Conservation (phyloP, 2,888 invertebrate species). For the Calameuta idolon region DNA sequence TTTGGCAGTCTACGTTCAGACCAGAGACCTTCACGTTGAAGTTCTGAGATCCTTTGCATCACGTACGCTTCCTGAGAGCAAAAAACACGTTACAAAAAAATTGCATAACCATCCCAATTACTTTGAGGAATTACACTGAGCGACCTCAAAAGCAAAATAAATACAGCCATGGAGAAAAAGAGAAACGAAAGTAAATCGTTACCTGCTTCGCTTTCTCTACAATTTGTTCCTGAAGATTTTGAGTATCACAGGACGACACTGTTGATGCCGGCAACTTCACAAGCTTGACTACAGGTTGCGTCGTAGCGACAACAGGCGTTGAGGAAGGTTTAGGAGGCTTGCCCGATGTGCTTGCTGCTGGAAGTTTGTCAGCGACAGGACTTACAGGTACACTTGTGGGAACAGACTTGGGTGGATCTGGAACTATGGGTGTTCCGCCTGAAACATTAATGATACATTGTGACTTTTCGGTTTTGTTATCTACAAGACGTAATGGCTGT, state of each 20-base stretch:
- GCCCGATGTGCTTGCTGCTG: slow-evolving; percentile 36
- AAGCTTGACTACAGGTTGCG: slow-evolving; percentile 61
- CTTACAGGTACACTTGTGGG: slow-evolving; percentile 54
- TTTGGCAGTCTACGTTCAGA: slow-evolving; percentile 91
- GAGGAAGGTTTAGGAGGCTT: slow-evolving; percentile 30
- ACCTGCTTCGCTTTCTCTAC: slow-evolving; percentile 88
- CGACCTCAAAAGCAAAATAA: slow-evolving; percentile 2
- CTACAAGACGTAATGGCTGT: background rate
- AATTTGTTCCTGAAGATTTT: slow-evolving; percentile 78
- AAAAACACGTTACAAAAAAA: background rate
- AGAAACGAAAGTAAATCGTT: slow-evolving; percentile 18
- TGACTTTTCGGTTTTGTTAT: background rate
- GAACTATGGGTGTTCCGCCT: slow-evolving; percentile 70
- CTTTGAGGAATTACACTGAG: background rate
- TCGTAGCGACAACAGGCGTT: slow-evolving; percentile 35
- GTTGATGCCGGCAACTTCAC: slow-evolving; percentile 55
- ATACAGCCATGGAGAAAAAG: background rate
- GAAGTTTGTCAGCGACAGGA: slow-evolving; percentile 59
- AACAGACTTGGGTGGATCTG: slow-evolving; percentile 51
- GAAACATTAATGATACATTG: slow-evolving; percentile 34
- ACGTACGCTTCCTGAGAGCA: slow-evolving; percentile 85
- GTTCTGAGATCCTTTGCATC: slow-evolving; percentile 89
- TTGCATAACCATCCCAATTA: background rate
- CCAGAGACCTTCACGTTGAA: slow-evolving; percentile 96
- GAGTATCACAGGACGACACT: slow-evolving; percentile 51